Base-by-base conservation (phyloP, 1,140 invertebrate genomes). In the Drosophila azteca region DNA sequence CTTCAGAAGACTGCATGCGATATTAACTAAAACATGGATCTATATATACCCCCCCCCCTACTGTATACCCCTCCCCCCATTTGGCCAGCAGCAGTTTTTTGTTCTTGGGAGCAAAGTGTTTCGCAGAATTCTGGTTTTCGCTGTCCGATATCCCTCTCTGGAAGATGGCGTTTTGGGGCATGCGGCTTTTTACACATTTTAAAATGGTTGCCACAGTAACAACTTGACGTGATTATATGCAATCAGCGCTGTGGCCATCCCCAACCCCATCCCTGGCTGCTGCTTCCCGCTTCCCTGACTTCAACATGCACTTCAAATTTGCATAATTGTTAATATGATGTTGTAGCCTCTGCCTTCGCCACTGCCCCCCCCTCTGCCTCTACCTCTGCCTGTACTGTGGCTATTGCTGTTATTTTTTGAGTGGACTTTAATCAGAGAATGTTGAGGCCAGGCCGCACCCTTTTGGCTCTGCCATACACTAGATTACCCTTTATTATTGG, bases 321-420 rank as follows among this genome's bases (percentile, higher is more conserved):
- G 83, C 83, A 87, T 87, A 87, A 87, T 87, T 88, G 83, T 87
- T 87, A 87, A 87, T 83, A 87, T 83, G 79, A 73, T 88, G 83
- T 79, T 88, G 71, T 54, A 53, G 60, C 53, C 60, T 65, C 48
- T 76, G 71, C 55, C 60, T 20, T 51, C 35, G 51, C 13, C 50
- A 58, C 6, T 26, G 24, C 3, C 6, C 2, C 24, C 2, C 1
- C 24, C 24, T 0, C 24, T 26, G 3, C 24, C 24, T 2, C 24
- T 20, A 2, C 24, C 24, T 4, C 24, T 26, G 3, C 24, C 26
- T 29, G 6, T 7, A 29, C 29, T 31, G 24, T 11, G 53, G 44
- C 39, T 65, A 29, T 20, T 58, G 44, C 39, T 65, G 39, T 20
- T 65, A 50, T 50, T 73, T 73, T 77, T 51, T 59, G 17, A 62